Percentiles rank a stretch among this genome's conserved stretches.
Evolutionary conservation across 53 echinoderm and acorn worm species (phyloP).

Genomic region (Holothuria leucospilota): DNA sequence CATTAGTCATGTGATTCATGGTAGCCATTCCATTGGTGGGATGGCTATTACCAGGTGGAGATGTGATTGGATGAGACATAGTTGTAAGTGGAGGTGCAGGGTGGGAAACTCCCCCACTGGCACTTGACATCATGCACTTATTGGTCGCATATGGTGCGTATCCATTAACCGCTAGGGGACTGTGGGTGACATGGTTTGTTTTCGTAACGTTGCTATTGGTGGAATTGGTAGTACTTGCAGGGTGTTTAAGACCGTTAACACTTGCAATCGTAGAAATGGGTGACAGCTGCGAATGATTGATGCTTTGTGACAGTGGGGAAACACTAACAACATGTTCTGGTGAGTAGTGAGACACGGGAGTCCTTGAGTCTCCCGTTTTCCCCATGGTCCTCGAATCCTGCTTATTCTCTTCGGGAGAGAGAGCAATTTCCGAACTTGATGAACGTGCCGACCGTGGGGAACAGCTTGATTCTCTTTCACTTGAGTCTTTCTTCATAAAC

Average conservation of each 20-base stretch:
- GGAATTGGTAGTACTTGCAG: conserved; percentile 17
- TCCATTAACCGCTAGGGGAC: not conserved
- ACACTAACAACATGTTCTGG: not conserved
- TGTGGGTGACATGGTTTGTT: not conserved
- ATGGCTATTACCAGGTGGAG: not conserved
- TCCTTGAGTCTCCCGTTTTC: not conserved
- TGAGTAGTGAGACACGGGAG: not conserved
- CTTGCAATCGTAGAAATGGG: not conserved
- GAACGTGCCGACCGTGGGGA: not conserved
- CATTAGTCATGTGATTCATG: conserved; percentile 5
- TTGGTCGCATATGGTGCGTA: conserved; percentile 11
- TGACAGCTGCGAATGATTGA: conserved; percentile 3
- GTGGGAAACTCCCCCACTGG: not conserved
- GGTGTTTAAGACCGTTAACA: not conserved
- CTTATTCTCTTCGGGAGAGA: not conserved
- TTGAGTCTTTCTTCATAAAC: not conserved
- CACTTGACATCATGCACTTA: conserved; percentile 30
- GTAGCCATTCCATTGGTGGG: conserved; percentile 7
- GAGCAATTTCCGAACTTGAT: not conserved
- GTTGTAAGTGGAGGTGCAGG: not conserved
- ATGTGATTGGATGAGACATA: not conserved
- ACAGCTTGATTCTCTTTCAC: conserved; percentile 20
- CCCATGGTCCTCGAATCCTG: not conserved
- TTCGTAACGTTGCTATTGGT: not conserved
- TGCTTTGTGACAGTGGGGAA: not conserved